phyloP scores from a whole-genome alignment of 2,888 invertebrate genomes.

The Dinocampus coccinellae region DNA sequence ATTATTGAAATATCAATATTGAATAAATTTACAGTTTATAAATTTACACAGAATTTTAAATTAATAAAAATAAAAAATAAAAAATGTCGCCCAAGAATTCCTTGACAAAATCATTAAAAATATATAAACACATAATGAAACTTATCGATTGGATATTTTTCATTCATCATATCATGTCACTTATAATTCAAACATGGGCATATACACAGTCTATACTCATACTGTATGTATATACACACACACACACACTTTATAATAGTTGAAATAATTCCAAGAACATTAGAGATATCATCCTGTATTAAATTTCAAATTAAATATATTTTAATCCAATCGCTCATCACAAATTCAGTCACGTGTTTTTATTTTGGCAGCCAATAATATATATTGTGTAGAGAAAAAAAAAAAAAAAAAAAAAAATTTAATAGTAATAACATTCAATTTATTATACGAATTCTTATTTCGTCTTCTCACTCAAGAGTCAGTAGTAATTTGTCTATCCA shows the following conservation, averaged over 20 bases:
- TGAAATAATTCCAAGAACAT: neutral
- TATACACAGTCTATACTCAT: no score
- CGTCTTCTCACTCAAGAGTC: neutral
- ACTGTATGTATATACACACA: no score
- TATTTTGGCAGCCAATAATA: slow-evolving; percentile 4
- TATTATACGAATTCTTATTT: no score
- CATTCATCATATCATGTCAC: no score
- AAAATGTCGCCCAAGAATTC: neutral
- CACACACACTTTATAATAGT: no score
- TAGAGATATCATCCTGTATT: neutral
- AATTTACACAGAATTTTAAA: neutral
- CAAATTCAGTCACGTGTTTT: slow-evolving; percentile 13
- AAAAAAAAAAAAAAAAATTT: no score
- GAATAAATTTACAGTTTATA: neutral
- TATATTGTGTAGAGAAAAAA: neutral
- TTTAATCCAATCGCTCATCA: neutral
- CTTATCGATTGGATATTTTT: neutral
- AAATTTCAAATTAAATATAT: neutral
- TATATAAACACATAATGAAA: neutral
- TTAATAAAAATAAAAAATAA: neutral
- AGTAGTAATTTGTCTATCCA: slow-evolving; percentile 14
- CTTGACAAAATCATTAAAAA: neutral
- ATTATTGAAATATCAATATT: neutral
- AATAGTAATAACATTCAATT: neutral
- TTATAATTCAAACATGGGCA: no score